These are phyloP conservation scores for Ormyrus rosae DNA, from an alignment of 2,888 invertebrate species.

Conservation along the genomic window DNA sequence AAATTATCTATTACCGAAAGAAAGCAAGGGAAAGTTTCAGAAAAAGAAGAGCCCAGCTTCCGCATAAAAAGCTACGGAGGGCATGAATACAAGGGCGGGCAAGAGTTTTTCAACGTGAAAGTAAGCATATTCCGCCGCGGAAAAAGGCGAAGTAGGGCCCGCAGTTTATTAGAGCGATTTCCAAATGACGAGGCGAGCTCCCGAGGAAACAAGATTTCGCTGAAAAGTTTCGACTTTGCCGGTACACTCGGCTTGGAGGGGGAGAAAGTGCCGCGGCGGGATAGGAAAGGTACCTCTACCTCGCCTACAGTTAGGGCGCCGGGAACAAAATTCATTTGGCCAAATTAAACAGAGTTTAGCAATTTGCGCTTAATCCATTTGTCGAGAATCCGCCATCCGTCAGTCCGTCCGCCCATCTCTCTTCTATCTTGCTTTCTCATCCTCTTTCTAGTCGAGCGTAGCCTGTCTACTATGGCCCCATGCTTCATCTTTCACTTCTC, in stretches of 20 bases:
- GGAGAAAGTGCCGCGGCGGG: neutral
- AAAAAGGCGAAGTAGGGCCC: neutral
- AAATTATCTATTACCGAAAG: neutral
- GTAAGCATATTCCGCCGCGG: neutral
- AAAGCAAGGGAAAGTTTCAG: too few relatives aligned
- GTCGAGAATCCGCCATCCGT: constrained; percentile 68
- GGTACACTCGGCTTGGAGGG: neutral
- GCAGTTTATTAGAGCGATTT: constrained; percentile 32
- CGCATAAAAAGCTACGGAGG: too few relatives aligned
- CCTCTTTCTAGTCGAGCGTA: constrained; percentile 46
- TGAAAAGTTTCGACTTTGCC: constrained; percentile 58
- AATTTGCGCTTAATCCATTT: constrained; percentile 73
- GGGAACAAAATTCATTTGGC: constrained; percentile 71
- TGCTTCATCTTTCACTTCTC: constrained; percentile 22
- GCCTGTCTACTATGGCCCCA: constrained; percentile 27
- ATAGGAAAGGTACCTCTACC: neutral
- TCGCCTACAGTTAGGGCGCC: constrained; percentile 48
- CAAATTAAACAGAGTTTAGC: constrained; percentile 73
- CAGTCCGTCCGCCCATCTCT: constrained; percentile 57
- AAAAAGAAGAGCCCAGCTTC: too few relatives aligned
- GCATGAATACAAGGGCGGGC: too few relatives aligned
- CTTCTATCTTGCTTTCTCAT: constrained; percentile 40
- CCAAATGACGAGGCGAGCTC: constrained; percentile 5
- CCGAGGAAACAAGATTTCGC: constrained; percentile 62
- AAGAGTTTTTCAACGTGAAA: too few relatives aligned